Conservation (phyloP, 2,113 vertebrate genomes). For the Myotis yumanensis region DNA sequence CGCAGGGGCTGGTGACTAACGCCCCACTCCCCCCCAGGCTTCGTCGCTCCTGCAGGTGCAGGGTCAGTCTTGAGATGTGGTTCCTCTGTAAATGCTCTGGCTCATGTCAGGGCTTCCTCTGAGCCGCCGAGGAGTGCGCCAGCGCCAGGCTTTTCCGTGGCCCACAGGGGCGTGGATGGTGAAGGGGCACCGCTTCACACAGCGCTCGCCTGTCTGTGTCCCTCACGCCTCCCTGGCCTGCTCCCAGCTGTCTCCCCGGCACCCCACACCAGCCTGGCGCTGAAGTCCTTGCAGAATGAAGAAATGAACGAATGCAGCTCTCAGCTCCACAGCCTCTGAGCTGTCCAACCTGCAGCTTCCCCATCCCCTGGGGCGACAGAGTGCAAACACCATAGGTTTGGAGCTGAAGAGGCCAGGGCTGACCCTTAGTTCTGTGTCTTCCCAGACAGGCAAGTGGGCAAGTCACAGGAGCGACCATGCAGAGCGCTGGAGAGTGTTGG, state of each 20-base stretch:
- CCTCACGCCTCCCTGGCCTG: not conserved
- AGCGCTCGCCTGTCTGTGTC: not conserved
- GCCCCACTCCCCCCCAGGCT: not conserved
- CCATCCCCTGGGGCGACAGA: fast-evolving
- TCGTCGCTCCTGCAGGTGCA: not conserved
- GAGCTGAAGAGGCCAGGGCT: not conserved
- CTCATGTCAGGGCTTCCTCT: too few relatives aligned
- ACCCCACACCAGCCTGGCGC: not conserved
- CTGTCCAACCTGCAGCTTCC: not conserved
- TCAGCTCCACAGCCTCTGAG: not conserved
- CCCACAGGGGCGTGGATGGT: not conserved
- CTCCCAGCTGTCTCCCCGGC: not conserved
- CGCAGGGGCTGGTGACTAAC: not conserved
- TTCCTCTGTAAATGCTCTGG: not conserved
- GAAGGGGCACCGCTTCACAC: fast-evolving
- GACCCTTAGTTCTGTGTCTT: not conserved
- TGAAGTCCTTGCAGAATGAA: not conserved
- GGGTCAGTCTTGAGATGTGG: not conserved
- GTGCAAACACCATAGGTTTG: not conserved
- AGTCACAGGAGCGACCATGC: fast-evolving
- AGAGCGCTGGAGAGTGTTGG: not conserved
- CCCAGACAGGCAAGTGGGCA: not conserved
- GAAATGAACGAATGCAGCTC: not conserved
- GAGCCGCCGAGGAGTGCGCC: not conserved
- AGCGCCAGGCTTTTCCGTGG: not conserved